Evolutionary conservation across 2,797 vertebrate genomes (phyloP), one percentile per base, ranked within the genome.

Genomic region (Orestias chungarensis): DNA sequence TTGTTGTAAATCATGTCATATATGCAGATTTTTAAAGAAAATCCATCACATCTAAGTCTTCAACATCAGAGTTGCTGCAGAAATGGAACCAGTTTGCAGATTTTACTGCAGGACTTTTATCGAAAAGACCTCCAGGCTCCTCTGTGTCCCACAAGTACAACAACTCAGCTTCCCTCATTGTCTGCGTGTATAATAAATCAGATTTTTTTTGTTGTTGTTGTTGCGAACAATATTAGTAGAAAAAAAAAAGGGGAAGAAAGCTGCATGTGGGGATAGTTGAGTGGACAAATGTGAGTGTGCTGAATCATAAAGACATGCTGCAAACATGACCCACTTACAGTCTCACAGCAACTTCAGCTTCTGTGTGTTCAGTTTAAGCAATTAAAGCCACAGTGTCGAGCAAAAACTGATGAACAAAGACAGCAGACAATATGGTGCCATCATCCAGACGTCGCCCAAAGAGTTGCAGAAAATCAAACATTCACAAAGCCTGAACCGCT

Each of bases 251-350:
- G 6, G 43, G 6, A 31, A 5, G 44, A 0, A 18, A 62, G 72
- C 50, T 64, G 75, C 83, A 86, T 71, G 84, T 88, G 82, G 86
- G 86, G 82, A 71, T 76, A 83, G 86, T 52, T 4, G 38, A 87
- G 70, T 73, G 82, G 74, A 83, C 79, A 85, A 85, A 87, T 82
- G 82, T 68, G 79, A 85, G 82, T 75, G 38, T 80, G 83, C 74
- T 86, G 85, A 88, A 88, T 85, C 84, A 87, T 74, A 86, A 87
- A 81, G 46, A 78, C 84, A 47, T 72, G 72, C 76, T 76, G 71
- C 78, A 80, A 85, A 84, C 80, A 82, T 89, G 91, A 90, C 90
- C 90, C 87, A 91, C 49, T 89, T 92, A 80, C 72, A 71, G 57
- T 44, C 43, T 76, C 75, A 38, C 73, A 61, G 66, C 65, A 68